Percentiles rank a stretch among this genome's conserved stretches.
Conservation (phyloP, 2,888 invertebrate genomes). For the Myopa testacea region DNA sequence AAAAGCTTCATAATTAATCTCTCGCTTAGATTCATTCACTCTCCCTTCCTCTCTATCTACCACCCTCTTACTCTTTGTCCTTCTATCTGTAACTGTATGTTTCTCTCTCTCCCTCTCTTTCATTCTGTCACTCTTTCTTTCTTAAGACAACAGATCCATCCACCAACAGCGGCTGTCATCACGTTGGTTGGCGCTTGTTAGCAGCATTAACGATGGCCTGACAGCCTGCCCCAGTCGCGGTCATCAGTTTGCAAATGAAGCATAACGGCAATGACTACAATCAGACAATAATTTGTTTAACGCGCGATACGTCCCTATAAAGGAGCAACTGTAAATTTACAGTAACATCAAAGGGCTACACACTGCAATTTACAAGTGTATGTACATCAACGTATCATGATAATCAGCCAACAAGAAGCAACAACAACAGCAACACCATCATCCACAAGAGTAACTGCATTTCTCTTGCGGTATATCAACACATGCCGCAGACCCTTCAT, state of each 20-base stretch:
- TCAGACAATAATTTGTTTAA: constrained; percentile 20
- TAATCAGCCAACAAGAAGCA: background rate
- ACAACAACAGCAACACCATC: background rate
- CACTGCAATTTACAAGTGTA: constrained; percentile 19
- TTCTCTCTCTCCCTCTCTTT: no score
- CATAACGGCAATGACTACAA: background rate
- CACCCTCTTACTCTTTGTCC: no score
- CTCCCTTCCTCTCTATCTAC: no score
- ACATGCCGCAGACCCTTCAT: constrained; percentile 23
- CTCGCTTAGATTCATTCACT: no score
- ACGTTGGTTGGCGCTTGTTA: background rate
- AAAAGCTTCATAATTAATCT: no score
- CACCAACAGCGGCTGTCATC: constrained; percentile 7
- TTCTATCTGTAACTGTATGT: no score
- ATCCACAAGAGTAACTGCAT: background rate
- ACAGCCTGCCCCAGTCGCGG: background rate
- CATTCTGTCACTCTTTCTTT: no score
- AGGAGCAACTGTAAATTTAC: constrained; percentile 11
- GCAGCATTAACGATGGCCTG: constrained; percentile 8
- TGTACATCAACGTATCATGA: background rate
- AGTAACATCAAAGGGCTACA: constrained; percentile 5
- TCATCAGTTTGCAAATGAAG: background rate
- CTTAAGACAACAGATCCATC: background rate
- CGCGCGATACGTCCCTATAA: background rate
- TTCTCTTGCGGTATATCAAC: background rate